Percentiles rank a stretch among this genome's conserved stretches.
Evolutionary conservation across 2,888 invertebrate genomes (phyloP).

Genomic region (Morpho helenor): DNA sequence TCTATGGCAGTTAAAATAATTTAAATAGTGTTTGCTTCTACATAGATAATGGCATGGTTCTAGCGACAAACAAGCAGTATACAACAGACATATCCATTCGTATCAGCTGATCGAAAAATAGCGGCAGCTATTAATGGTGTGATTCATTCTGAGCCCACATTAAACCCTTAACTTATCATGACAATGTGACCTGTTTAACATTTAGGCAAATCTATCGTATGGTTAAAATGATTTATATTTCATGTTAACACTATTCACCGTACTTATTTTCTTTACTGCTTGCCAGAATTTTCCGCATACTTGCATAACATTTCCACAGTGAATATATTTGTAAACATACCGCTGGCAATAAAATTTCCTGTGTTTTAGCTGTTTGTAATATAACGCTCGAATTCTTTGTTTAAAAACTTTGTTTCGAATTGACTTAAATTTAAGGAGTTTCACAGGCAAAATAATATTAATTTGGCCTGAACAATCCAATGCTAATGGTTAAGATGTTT

Average conservation of each 20-base stretch:
- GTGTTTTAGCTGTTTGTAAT: slow-evolving; percentile 2
- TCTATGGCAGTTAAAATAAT: too few species aligned
- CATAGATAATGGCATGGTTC: too few species aligned
- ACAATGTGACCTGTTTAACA: too few species aligned
- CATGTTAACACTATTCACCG: slow-evolving; percentile 30
- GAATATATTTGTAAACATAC: slow-evolving; percentile 13
- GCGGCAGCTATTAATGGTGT: too few species aligned
- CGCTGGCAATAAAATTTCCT: slow-evolving; percentile 9
- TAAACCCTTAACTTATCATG: too few species aligned
- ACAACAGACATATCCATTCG: too few species aligned
- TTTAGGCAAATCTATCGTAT: neutral
- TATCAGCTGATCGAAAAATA: too few species aligned
- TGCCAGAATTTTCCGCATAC: slow-evolving; percentile 38
- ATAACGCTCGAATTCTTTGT: neutral
- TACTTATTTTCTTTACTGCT: slow-evolving; percentile 23
- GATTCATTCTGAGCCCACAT: too few species aligned
- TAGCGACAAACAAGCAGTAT: too few species aligned
- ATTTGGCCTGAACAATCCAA: slow-evolving; percentile 13
- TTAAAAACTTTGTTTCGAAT: neutral
- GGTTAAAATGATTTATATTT: slow-evolving; percentile 42
- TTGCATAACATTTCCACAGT: slow-evolving; percentile 17
- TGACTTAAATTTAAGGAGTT: slow-evolving; percentile 8
- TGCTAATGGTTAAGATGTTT: slow-evolving; percentile 3
- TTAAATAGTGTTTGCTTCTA: too few species aligned
- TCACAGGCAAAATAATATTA: slow-evolving; percentile 2